Percentiles rank a stretch among this genome's conserved stretches.
These are phyloP conservation scores for Campylorhamphus procurvoides DNA, from an alignment of 2,113 vertebrate species.

Conservation along the genomic window DNA sequence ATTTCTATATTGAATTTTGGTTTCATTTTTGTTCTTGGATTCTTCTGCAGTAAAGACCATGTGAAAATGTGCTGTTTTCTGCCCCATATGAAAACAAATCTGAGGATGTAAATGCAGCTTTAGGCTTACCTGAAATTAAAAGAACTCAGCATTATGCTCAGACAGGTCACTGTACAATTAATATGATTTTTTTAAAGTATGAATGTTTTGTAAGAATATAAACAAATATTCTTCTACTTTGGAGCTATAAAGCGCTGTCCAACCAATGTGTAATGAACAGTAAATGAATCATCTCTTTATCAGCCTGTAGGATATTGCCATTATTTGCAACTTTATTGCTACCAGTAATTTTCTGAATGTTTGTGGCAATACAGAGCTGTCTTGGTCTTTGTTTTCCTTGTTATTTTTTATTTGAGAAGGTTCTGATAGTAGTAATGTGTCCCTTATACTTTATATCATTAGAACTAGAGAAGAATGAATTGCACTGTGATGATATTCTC, in stretches of 20 bases:
- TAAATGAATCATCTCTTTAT: slow-evolving; percentile 13
- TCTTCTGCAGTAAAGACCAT: background rate
- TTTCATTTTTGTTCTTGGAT: background rate
- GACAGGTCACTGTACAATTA: background rate
- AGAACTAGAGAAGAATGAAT: background rate
- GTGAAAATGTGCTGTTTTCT: background rate
- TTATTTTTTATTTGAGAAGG: background rate
- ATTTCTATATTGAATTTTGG: background rate
- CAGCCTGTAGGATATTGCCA: background rate
- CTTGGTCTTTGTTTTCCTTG: background rate
- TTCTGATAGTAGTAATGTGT: background rate
- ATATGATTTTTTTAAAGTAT: background rate
- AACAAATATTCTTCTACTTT: background rate
- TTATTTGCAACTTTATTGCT: slow-evolving; percentile 1
- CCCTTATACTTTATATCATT: background rate
- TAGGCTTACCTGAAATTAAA: background rate
- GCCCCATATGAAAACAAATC: background rate
- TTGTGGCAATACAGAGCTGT: background rate
- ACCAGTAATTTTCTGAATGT: background rate
- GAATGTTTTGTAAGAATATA: background rate
- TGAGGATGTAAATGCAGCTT: background rate
- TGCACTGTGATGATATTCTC: background rate
- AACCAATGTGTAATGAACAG: background rate
- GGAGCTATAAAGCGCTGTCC: background rate
- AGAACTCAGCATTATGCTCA: background rate